Evolutionary conservation across 2,113 vertebrate species (phyloP).

Genomic region (Zapornia atra): DNA sequence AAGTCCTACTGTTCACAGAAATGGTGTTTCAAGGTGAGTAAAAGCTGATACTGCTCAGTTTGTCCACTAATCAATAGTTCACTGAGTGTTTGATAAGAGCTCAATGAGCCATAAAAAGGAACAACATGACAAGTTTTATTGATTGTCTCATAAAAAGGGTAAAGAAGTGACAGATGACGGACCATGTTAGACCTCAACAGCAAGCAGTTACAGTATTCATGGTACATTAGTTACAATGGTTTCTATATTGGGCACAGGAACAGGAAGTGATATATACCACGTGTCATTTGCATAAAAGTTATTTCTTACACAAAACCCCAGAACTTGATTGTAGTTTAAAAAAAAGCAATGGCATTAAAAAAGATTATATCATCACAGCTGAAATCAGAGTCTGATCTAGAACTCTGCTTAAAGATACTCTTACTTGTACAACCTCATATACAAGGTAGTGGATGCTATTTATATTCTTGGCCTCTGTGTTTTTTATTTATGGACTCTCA

Average conservation of each 20-base stretch:
- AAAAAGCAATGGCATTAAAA: background rate
- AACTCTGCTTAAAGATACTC: background rate
- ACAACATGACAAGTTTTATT: slow-evolving; percentile 47
- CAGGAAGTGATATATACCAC: slow-evolving; percentile 7
- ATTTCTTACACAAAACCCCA: background rate
- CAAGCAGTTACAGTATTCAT: background rate
- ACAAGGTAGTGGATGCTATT: background rate
- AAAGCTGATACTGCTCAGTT: background rate
- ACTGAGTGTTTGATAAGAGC: slow-evolving; percentile 23
- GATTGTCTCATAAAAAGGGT: slow-evolving; percentile 32
- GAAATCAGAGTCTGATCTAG: background rate
- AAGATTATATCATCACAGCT: background rate
- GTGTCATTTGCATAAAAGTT: background rate
- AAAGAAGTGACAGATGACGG: slow-evolving; percentile 33
- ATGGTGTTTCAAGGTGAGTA: background rate
- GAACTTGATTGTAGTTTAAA: background rate
- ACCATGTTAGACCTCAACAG: background rate
- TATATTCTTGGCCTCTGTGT: background rate
- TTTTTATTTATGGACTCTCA: background rate
- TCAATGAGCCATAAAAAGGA: slow-evolving; percentile 35
- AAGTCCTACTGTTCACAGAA: background rate
- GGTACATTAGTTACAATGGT: background rate
- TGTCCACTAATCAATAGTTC: slow-evolving; percentile 47
- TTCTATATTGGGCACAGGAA: slow-evolving; percentile 8
- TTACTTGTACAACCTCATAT: background rate